Conservation (phyloP, 2,113 vertebrate species). For the Gallinago media region DNA sequence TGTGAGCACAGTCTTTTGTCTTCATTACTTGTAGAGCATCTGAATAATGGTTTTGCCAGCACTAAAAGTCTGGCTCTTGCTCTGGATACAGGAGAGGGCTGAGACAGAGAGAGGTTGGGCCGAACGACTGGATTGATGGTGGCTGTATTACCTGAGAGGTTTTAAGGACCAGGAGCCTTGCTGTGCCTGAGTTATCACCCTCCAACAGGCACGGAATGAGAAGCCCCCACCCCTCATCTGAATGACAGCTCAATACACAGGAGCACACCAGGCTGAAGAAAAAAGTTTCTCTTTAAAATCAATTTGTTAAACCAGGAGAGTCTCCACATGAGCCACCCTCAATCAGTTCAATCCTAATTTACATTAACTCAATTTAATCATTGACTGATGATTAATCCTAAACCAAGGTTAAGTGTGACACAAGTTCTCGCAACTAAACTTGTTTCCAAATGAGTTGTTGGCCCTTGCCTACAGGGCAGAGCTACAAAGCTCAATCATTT, state of each 20-base stretch:
- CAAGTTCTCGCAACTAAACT: not conserved
- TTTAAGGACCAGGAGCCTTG: not conserved
- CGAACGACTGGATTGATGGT: fast-evolving
- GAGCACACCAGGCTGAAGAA: not conserved
- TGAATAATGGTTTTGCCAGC: not conserved
- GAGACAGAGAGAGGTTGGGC: not conserved
- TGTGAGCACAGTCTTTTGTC: fast-evolving
- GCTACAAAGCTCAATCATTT: not conserved
- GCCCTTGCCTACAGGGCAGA: not conserved
- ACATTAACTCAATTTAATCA: conserved; percentile 27
- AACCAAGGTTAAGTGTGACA: conserved; percentile 38
- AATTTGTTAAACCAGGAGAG: not conserved
- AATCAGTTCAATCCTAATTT: conserved; percentile 47
- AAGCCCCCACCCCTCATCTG: not conserved
- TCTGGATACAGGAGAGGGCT: not conserved
- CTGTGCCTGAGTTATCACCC: not conserved
- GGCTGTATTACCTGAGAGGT: not conserved
- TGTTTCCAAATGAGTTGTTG: not conserved
- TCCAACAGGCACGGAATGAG: not conserved
- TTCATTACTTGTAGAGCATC: not conserved
- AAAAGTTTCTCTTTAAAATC: conserved; percentile 17
- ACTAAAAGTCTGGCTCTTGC: not conserved
- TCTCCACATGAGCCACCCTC: not conserved
- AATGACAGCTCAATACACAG: not conserved
- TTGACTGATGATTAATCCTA: conserved; percentile 15